Conservation (phyloP, 2,888 invertebrate genomes). For the Caenorhabditis macrosperma region DNA sequence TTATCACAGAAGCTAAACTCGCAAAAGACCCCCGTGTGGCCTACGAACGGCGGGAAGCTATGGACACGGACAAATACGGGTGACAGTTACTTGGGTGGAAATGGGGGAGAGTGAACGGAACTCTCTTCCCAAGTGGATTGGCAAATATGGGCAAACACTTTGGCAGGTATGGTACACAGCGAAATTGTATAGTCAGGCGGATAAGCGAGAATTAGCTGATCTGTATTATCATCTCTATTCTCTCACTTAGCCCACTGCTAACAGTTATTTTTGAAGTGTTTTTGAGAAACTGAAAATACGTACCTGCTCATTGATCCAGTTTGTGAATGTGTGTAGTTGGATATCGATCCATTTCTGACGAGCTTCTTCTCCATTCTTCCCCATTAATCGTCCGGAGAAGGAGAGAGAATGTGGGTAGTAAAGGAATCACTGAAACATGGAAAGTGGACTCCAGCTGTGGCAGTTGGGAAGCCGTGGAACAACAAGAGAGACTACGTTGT, state of each 20-base stretch:
- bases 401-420: background rate
- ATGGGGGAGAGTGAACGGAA: constrained; percentile 18
- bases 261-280: background rate
- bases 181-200: constrained; percentile 45
- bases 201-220: constrained; percentile 51
- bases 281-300: background rate
- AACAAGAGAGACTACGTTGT: constrained; percentile 34
- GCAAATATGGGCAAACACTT: constrained; percentile 59
- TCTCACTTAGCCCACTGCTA: too few species aligned
- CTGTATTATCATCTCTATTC: too few species aligned
- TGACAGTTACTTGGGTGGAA: constrained; percentile 46
- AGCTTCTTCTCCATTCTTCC: constrained; percentile 58
- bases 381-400: constrained; percentile 30
- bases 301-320: constrained; percentile 78
- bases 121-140: constrained; percentile 55
- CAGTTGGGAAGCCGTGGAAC: constrained; percentile 4
- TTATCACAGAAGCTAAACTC: constrained; percentile 20
- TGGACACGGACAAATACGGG: constrained; percentile 44
- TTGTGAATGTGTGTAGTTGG: constrained; percentile 76
- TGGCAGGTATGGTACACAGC: constrained; percentile 58
- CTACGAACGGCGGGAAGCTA: constrained; percentile 7
- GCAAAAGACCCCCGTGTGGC: background rate
- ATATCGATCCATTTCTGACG: constrained; percentile 73
- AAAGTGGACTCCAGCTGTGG: constrained; percentile 27
- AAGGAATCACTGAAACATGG: constrained; percentile 27